Percentiles rank a stretch among this genome's conserved stretches.
These are phyloP conservation scores for Coenobita brevimanus DNA, from an alignment of 1,140 invertebrate species.

Conservation along the genomic window DNA sequence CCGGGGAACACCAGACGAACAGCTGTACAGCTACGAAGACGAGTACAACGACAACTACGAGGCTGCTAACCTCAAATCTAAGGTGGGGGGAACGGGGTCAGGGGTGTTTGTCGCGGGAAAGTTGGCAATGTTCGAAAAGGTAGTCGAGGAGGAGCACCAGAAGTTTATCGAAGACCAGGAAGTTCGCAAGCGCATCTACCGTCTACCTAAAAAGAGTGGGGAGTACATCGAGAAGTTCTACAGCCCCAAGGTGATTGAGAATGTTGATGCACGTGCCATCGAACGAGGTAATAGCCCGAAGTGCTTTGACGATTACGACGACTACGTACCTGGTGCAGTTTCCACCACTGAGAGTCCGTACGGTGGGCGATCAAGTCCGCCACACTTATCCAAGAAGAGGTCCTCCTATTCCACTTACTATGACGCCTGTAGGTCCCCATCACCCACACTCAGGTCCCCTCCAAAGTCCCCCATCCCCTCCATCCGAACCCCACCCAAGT, in stretches of 20 bases:
- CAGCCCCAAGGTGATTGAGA: constrained; percentile 43
- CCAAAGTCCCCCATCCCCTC: neutral
- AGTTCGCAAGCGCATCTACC: constrained; percentile 43
- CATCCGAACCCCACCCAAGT: neutral
- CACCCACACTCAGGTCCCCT: neutral
- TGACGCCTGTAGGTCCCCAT: too few relatives aligned
- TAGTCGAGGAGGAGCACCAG: constrained; percentile 61
- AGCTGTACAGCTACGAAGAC: neutral
- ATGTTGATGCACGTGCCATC: constrained; percentile 41
- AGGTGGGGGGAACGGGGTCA: constrained; percentile 41
- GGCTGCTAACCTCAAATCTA: constrained; percentile 21
- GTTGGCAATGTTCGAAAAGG: constrained; percentile 63
- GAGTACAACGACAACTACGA: constrained; percentile 33
- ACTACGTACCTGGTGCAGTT: neutral
- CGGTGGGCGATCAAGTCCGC: constrained; percentile 24
- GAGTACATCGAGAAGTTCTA: constrained; percentile 66
- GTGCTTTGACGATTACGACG: constrained; percentile 50
- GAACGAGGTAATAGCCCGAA: neutral
- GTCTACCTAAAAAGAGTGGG: constrained; percentile 40
- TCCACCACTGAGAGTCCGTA: neutral
- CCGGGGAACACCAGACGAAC: neutral
- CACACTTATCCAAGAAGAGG: neutral
- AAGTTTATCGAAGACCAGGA: constrained; percentile 60
- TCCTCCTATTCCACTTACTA: neutral
- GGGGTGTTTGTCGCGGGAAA: constrained; percentile 61